Base-by-base conservation (phyloP, 2,113 vertebrate genomes). In the Scytalopus superciliaris region DNA sequence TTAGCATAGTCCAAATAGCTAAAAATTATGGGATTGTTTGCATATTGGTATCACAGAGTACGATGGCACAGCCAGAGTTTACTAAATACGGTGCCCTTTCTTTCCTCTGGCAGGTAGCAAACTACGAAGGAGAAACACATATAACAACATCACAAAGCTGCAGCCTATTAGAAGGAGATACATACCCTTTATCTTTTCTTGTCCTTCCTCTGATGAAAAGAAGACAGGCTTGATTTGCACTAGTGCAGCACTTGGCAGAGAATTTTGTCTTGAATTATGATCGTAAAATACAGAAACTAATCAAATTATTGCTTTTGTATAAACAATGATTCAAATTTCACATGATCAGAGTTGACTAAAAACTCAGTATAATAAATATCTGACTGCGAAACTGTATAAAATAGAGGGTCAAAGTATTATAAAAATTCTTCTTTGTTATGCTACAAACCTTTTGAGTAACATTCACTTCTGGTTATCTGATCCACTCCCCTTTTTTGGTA, bases 21-120 rank as follows among this genome's bases (percentile, higher is more conserved):
- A 74, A 60, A 89, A 91, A 78, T 84, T 25, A 77, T 24, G 19
- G 19, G 4, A 47, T 13, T 66, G 33, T 70, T 73, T 78, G 40
- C 28, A 73, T 44, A 66, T 31, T 87, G 55, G 17, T 47, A 50
- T 13, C 50, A 69, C 0, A 52, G 62, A 17, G 24, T 21, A 30
- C n/a, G 40, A 77, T 53, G 68, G 53, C 76, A 62, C 33, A 39
- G 63, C 3, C 31, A 70, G 68, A 73, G 52, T 74, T 78, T 40
- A 93, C 62, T 77, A 86, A 89, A 84, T 53, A 40, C 3, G 28
- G 9, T 4, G 47, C 19, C 47, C 35, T 72, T 83, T 68, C 55
- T 63, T 77, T 55, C 21, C 45, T 80, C 73, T 89, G 94, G 87
- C 68, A 84, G 59, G 63, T 19, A 84, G 64, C 64, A 91, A 84